Evolutionary conservation across 2,888 invertebrate genomes (phyloP), one percentile per base, ranked within the genome.

Genomic region (Glyphotaelius pellucidus): DNA sequence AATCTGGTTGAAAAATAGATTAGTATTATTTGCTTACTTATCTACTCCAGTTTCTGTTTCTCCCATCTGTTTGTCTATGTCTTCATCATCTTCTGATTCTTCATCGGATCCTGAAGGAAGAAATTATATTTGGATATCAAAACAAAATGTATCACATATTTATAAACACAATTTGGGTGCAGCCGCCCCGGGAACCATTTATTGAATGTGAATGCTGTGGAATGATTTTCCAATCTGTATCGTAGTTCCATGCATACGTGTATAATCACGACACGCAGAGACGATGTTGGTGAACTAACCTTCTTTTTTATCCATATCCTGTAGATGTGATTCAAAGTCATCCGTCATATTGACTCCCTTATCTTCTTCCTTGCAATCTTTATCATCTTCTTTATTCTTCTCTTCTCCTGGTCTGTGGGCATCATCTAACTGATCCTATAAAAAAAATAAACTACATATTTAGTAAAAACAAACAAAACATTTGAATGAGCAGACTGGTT

Each of bases 301-400:
- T 30, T 96, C 95, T 91, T 97, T 96, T 93, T 97, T 96, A 4
- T 98, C 98, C 30, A 98, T 95, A 94, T 99, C 96, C 94, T 98
- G 98, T 92, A 98, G 95, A 95, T 98, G 98, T 0, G 98, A 98
- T 92, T 99, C 99, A 94, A 99, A 99, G 94, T 99, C 98, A 94
- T 99, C 99, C 31, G 98, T 98, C 99, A 99, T 99, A 94, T 99
- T 99, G 91, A 99, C 97, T 31, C 99, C 99, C 89, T 98, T 98
- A 93, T 99, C 98, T 95, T 98, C 98, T 94, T 99, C 98, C 94
- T 98, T 97, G 94, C 98, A 97, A 94, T 98, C 98, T 94, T 97
- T 97, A 90, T 98, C 97, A 47, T 97, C 97, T 80, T 96, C 95
- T 93, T 97, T 96, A 92, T 97, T 96, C 93, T 98, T 97, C 94